Percentiles rank a stretch among this genome's conserved stretches.
Evolutionary conservation across 2,888 invertebrate species (phyloP).

Genomic region (Nemurella pictetii): DNA sequence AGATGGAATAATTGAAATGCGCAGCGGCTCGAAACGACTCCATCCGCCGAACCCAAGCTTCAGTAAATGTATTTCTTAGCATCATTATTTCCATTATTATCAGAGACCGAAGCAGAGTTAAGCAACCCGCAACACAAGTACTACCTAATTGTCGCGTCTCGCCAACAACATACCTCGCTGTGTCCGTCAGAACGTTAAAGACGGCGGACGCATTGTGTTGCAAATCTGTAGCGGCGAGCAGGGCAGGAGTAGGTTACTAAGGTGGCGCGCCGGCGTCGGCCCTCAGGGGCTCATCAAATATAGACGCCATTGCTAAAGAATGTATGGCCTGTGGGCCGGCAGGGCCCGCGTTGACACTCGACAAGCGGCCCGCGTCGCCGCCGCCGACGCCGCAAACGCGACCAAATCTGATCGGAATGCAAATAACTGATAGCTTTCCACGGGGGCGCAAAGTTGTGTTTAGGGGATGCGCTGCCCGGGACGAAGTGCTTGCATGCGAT

Average conservation of each 20-base stretch:
- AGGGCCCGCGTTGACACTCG: conserved; percentile 31
- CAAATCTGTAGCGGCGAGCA: not conserved
- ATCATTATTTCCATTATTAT: too few relatives aligned
- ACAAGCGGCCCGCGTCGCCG: not conserved
- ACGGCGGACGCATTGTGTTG: not conserved
- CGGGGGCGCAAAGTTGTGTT: not conserved
- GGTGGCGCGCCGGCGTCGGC: conserved; percentile 5
- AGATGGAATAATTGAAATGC: too few relatives aligned
- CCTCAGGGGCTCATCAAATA: conserved; percentile 40
- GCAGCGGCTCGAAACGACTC: too few relatives aligned
- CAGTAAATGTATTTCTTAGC: too few relatives aligned
- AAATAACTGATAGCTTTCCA: not conserved
- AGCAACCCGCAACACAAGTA: too few relatives aligned
- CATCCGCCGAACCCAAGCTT: too few relatives aligned
- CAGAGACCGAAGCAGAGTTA: too few relatives aligned
- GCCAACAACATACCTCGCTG: too few relatives aligned
- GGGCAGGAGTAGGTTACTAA: conserved; percentile 16
- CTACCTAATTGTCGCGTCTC: too few relatives aligned
- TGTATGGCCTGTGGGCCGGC: conserved; percentile 34
- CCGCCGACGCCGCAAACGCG: not conserved
- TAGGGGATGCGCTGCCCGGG: not conserved
- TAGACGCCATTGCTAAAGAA: conserved; percentile 41
- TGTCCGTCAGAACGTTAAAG: too few relatives aligned
- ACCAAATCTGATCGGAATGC: not conserved
- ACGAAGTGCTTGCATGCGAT: not conserved